Conservation (phyloP, 2,888 invertebrate genomes). For the Caenorhabditis sp. region DNA sequence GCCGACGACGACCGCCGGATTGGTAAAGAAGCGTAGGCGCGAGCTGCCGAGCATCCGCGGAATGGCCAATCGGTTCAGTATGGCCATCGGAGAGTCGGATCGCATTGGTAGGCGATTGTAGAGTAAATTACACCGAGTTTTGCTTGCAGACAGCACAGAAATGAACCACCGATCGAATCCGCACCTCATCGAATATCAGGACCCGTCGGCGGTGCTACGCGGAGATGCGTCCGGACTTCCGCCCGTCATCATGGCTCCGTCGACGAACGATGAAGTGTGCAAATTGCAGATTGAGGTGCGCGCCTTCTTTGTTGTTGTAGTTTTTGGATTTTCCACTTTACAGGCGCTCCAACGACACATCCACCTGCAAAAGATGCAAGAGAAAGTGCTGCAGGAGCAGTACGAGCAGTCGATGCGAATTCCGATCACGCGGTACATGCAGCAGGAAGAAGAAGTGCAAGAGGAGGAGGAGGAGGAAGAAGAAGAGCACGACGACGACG, state of each 20-base stretch:
- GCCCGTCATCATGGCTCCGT: constrained; percentile 64
- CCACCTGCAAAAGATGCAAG: constrained; percentile 63
- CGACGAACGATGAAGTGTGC: constrained; percentile 61
- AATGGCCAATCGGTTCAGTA: constrained; percentile 57
- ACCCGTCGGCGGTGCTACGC: constrained; percentile 15
- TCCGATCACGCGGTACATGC: constrained; percentile 56
- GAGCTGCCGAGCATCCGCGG: constrained; percentile 40
- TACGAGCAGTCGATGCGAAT: constrained; percentile 56
- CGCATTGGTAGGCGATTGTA: constrained; percentile 36
- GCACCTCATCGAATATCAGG: constrained; percentile 36
- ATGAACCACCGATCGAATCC: constrained; percentile 39
- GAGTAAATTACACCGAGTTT: background rate
- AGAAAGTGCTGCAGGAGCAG: constrained; percentile 60
- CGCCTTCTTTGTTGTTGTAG: background rate
- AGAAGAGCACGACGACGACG: constrained; percentile 44
- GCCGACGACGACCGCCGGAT: constrained; percentile 33
- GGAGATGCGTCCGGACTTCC: constrained; percentile 52
- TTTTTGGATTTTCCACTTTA: constrained; percentile 5
- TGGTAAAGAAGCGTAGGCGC: constrained; percentile 36
- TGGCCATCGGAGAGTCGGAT: constrained; percentile 54
- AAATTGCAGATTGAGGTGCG: constrained; percentile 65
- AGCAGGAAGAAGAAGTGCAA: constrained; percentile 54
- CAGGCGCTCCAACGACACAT: constrained; percentile 63
- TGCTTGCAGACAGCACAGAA: constrained; percentile 28
- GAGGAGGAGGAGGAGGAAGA: constrained; percentile 44